Evolutionary conservation across 2,113 vertebrate species (phyloP).

Genomic region (Tragelaphus scriptus): DNA sequence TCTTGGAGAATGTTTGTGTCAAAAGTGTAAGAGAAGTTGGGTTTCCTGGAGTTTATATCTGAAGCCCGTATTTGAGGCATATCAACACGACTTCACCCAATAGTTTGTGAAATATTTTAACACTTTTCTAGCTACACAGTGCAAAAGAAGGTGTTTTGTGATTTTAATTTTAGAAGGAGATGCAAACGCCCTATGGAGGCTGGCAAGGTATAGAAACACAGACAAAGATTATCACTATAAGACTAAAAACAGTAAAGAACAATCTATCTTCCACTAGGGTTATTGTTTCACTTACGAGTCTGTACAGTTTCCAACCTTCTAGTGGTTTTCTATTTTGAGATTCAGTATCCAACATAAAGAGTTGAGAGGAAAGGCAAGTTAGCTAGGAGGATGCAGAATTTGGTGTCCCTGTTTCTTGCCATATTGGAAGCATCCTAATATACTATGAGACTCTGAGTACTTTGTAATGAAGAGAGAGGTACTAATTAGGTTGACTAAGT

Average conservation of each 20-base stretch:
- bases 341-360: not conserved
- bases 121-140: not conserved
- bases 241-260: not conserved
- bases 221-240: not conserved
- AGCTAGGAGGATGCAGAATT: not conserved
- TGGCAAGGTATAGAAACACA: not conserved
- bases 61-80: not conserved
- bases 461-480: not conserved
- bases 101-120: constrained; percentile 33
- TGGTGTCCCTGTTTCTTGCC: not conserved
- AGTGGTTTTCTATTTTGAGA: not conserved
- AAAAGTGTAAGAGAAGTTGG: not conserved
- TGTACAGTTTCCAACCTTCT: not conserved
- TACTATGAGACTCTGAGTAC: not conserved
- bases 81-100: not conserved
- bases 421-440: not conserved
- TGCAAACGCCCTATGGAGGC: not conserved
- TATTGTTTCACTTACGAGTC: not conserved
- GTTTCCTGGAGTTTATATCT: not conserved
- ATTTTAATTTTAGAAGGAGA: constrained; percentile 45
- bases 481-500: not conserved
- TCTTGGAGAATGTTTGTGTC: not conserved
- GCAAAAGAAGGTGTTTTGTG: not conserved
- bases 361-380: not conserved
- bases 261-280: not conserved